phyloP scores from a whole-genome alignment of 2,888 invertebrate species.

The Pollenia griseotomentosa region DNA sequence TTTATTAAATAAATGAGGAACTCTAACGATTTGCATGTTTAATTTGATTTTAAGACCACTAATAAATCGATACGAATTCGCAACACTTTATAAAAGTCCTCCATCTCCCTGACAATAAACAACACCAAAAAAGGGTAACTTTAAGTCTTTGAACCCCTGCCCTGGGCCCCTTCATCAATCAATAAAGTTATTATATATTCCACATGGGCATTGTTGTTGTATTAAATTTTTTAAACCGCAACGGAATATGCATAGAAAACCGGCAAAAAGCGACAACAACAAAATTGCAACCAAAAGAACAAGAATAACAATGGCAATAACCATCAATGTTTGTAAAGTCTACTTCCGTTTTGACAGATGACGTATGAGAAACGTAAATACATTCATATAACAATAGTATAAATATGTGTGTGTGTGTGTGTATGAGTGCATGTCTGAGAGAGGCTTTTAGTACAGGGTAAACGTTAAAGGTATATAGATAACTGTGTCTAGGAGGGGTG shows the following conservation, averaged over 20 bases:
- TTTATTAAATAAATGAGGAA: no score
- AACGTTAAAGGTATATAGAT: not conserved
- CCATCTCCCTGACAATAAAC: not conserved
- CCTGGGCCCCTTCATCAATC: not conserved
- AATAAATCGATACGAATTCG: constrained; percentile 8
- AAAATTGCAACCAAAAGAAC: constrained; percentile 70
- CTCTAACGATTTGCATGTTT: not conserved
- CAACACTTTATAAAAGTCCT: not conserved
- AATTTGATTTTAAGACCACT: not conserved
- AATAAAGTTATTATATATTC: constrained; percentile 38
- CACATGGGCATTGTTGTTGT: constrained; percentile 50
- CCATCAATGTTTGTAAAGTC: constrained; percentile 73
- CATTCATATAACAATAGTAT: not conserved
- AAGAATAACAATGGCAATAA: constrained; percentile 72
- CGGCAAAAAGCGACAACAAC: constrained; percentile 40
- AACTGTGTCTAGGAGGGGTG: not conserved
- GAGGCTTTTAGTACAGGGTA: not conserved
- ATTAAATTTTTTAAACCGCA: constrained; percentile 74
- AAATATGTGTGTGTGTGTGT: not conserved
- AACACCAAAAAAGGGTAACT: constrained; percentile 5
- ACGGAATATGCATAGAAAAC: constrained; percentile 73
- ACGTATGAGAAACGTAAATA: constrained; percentile 28
- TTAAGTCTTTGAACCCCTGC: not conserved
- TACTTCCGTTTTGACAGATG: constrained; percentile 71
- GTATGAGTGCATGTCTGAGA: not conserved